phyloP scores from a whole-genome alignment of 2,888 invertebrate genomes.

The Tinea pellionella region DNA sequence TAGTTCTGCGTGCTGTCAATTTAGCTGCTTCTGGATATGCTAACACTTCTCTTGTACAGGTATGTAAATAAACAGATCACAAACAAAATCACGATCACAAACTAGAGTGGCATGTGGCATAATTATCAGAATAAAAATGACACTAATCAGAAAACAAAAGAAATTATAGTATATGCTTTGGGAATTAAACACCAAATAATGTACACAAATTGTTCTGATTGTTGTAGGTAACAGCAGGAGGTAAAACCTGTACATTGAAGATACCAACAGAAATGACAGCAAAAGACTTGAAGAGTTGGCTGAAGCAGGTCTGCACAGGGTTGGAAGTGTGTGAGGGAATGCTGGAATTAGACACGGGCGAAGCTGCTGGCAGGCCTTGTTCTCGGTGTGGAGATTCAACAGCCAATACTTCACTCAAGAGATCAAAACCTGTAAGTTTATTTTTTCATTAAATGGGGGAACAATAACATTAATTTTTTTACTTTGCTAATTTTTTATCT shows the following conservation, averaged over 20 bases:
- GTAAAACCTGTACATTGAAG: slow-evolving; percentile 66
- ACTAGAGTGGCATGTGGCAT: too few species aligned
- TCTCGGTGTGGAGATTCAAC: slow-evolving; percentile 54
- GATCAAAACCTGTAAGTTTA: slow-evolving; percentile 41
- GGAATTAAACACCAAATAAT: too few species aligned
- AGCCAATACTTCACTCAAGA: slow-evolving; percentile 43
- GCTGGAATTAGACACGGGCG: slow-evolving; percentile 60
- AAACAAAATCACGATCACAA: too few species aligned
- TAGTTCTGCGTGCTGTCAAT: slow-evolving; percentile 60
- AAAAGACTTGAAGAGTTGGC: slow-evolving; percentile 62
- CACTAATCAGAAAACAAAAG: too few species aligned
- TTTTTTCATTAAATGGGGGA: not conserved
- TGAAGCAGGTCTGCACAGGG: slow-evolving; percentile 59
- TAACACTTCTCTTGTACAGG: slow-evolving; percentile 54
- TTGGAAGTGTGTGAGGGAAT: slow-evolving; percentile 69
- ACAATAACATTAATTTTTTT: too few species aligned
- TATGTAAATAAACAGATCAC: slow-evolving; percentile 19
- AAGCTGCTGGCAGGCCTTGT: slow-evolving; percentile 52
- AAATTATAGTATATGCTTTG: too few species aligned
- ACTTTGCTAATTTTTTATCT: too few species aligned
- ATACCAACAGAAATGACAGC: slow-evolving; percentile 58
- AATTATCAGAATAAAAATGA: too few species aligned
- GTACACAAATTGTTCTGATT: too few species aligned
- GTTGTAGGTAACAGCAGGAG: slow-evolving; percentile 41
- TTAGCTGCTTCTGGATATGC: slow-evolving; percentile 65